Evolutionary conservation across 2,113 vertebrate species (phyloP).

Genomic region (Pelobates fuscus): DNA sequence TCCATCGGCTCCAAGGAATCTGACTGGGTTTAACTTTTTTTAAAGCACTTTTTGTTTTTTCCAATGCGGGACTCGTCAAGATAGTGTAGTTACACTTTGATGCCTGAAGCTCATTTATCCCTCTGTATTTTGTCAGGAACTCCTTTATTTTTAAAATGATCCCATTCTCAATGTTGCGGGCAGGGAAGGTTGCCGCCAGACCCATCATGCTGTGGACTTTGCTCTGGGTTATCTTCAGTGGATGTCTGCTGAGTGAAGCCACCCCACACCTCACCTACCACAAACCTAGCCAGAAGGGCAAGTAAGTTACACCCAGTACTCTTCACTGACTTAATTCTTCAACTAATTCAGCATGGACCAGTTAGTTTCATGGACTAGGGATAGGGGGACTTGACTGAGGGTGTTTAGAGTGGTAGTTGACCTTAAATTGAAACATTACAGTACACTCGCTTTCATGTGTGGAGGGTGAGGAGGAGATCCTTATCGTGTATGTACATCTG

Average conservation of each 20-base stretch:
- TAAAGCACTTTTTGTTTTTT: not conserved
- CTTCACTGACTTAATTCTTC: too few relatives aligned
- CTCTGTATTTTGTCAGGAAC: not conserved
- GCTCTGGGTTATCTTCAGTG: slow-evolving; percentile 2
- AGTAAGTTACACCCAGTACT: slow-evolving; percentile 61
- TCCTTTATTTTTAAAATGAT: slow-evolving; percentile 13
- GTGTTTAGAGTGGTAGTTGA: too few relatives aligned
- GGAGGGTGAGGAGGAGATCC: too few relatives aligned
- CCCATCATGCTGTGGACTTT: slow-evolving; percentile 30
- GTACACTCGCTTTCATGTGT: too few relatives aligned
- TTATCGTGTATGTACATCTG: too few relatives aligned
- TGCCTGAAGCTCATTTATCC: not conserved
- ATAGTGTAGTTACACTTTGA: not conserved
- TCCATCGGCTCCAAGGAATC: slow-evolving; percentile 20
- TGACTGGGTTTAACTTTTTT: not conserved
- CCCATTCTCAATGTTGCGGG: slow-evolving; percentile 19
- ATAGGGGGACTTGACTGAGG: too few relatives aligned
- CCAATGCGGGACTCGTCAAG: not conserved
- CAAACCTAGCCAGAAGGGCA: slow-evolving; percentile 67
- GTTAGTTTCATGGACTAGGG: too few relatives aligned
- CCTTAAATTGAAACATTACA: too few relatives aligned
- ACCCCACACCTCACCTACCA: slow-evolving; percentile 57
- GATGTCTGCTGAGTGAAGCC: slow-evolving; percentile 51
- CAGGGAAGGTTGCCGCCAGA: slow-evolving; percentile 55
- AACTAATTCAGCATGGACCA: too few relatives aligned